Evolutionary conservation across 2,797 vertebrate species (phyloP), one percentile per base, ranked within the genome.

Genomic region (Emydoidea blandingii): DNA sequence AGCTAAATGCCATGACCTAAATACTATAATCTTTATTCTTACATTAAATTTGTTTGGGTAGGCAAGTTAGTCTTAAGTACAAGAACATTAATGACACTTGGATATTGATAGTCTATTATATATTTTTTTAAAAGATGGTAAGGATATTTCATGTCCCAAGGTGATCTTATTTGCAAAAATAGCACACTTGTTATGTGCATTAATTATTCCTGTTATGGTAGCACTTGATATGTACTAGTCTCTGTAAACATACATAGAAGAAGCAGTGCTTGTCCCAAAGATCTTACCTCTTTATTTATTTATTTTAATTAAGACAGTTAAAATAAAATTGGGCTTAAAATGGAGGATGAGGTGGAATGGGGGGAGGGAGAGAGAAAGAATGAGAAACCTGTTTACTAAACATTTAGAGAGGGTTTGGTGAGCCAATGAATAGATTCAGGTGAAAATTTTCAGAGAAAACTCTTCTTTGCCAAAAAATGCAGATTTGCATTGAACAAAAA

Each of bases 281-380:
- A 89, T 82, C 89, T 95, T 93, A 34, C 79, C 89, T 94, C 79
- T 79, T 57, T 78, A 41, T 59, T 8, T 87, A 86, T 74, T 92
- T 80, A 92, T 87, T 95, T 94, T 23, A 56, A 86, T 10, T 47
- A 12, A 86, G 57, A 59, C 27, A 91, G 31, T 49, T 87, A 91
- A 93, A 92, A 27, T 1, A 82, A 89, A 96, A 89, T 27, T 87
- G 54, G 82, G 57, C 11, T 59, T 65, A 90, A 80, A 88, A 80
- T 8, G 86, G 54, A 91, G 90, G 4, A 23, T 44, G 2, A 3
- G 18, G 41, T 52, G 68, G 2, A 3, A 87, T 23, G 6, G 57
- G 16, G 4, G 34, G 4, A 86, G 5, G 54, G 41, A 57, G 0
- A 2, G 1, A 5, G 56, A 59, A 81, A 83, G 31, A 84, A 87